Evolutionary conservation across 2,888 invertebrate genomes (phyloP).

Genomic region (Zeuzera pyrina): DNA sequence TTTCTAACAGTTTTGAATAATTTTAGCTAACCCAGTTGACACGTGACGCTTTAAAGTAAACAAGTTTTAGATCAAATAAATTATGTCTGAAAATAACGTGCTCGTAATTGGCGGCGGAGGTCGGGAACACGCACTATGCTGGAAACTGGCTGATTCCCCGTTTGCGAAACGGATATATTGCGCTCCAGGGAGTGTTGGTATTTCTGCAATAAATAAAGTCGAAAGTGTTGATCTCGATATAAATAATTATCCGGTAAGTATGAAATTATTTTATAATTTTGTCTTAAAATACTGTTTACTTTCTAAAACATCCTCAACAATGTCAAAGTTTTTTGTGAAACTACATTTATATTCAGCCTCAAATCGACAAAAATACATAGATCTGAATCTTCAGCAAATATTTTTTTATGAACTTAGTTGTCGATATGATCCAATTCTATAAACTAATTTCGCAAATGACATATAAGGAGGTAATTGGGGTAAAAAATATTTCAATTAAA

Average conservation of each 20-base stretch:
- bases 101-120: constrained; percentile 94
- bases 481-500: too few species aligned
- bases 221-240: constrained; percentile 76
- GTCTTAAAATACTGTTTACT: neutral
- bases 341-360: too few species aligned
- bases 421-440: too few species aligned
- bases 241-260: constrained; percentile 79
- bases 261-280: too few species aligned
- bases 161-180: constrained; percentile 82
- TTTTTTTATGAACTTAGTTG: too few species aligned
- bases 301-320: neutral
- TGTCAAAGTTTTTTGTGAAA: too few species aligned
- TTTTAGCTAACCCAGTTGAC: neutral
- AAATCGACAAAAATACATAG: too few species aligned
- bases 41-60: constrained; percentile 7
- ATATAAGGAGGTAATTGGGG: too few species aligned
- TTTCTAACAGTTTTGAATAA: neutral
- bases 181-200: constrained; percentile 93
- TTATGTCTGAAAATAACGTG: constrained; percentile 69
- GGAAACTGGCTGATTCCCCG: constrained; percentile 90
- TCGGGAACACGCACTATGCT: constrained; percentile 95
- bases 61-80: constrained; percentile 12
- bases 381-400: too few species aligned
- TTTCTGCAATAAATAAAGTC: constrained; percentile 79
- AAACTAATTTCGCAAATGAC: too few species aligned